Base-by-base conservation (phyloP, 2,113 vertebrate genomes). In the Pao palembangensis region DNA sequence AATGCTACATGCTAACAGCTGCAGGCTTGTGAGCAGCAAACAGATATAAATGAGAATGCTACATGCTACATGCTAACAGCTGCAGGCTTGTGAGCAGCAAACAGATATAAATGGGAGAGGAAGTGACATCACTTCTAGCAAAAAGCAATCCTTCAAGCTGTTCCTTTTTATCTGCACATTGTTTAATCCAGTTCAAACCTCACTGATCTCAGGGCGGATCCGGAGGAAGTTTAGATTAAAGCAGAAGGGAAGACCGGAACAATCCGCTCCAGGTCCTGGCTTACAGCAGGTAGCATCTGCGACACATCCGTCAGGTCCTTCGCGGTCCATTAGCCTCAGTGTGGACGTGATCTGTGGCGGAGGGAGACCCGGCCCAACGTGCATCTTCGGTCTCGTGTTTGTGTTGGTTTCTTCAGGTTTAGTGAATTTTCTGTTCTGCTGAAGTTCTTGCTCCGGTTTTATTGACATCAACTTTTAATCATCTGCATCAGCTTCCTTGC, bases 221-320 rank as follows among this genome's bases (percentile, higher is more conserved):
- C n/a, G n/a, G n/a, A n/a, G n/a, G 52, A 54, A 38, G 67, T 41
- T 43, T 48, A 63, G 67, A 74, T 82, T 66, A 66, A 54, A 80
- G 43, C 46, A 52, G 63, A 51, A 65, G 17, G 44, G 21, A 58
- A 3, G 16, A 28, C 41, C 77, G 54, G 65, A 77, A 64, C 67
- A 71, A 67, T 70, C 55, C 6, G 11, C 15, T 43, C 42, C 42
- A 43, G 15, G 42, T 69, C 46, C 54, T 49, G 63, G 25, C 54
- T 61, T 53, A 49, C 25, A 52, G 49, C 54, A 60, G 64, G 62
- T 19, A 20, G 48, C 23, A 23, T 23, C 7, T 51, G 64, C 52
- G 53, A 44, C 43, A 20, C 55, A 80, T 75, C 55, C 18, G 48
- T 76, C 72, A 62, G 55, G 42, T 38, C 41, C 20, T 50, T 78